Conservation (phyloP, 2,113 vertebrate genomes). For the Strix uralensis region DNA sequence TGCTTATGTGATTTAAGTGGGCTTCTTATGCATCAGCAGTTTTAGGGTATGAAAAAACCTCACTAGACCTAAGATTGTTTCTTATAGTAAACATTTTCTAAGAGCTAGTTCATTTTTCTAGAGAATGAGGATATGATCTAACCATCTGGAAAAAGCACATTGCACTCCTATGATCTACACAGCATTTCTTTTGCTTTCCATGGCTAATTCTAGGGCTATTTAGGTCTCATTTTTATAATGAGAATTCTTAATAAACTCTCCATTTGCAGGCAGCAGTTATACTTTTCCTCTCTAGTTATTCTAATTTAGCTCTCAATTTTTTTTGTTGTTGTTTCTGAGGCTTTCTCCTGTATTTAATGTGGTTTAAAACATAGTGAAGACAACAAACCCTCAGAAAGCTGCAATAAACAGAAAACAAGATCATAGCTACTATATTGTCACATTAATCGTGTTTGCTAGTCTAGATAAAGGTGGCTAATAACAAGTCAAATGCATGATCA, state of each 20-base stretch:
- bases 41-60: not conserved
- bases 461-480: not conserved
- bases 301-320: not conserved
- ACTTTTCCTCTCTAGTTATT: not conserved
- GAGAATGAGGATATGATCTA: not conserved
- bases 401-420: not conserved
- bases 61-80: not conserved
- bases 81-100: not conserved
- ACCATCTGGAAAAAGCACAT: not conserved
- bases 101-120: not conserved
- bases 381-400: not conserved
- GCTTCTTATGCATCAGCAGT: not conserved
- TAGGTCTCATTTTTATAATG: not conserved
- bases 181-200: not conserved
- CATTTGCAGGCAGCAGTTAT: not conserved
- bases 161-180: not conserved
- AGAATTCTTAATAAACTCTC: not conserved
- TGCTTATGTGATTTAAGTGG: not conserved
- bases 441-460: fast-evolving
- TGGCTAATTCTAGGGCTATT: not conserved
- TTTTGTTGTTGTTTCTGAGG: not conserved
- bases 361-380: not conserved
- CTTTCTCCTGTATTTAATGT: not conserved
- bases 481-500: not conserved
- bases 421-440: not conserved